These are phyloP conservation scores for Stichopus chloronotus DNA, from an alignment of 35 echinoderm and acorn worm genomes.

Conservation along the genomic window DNA sequence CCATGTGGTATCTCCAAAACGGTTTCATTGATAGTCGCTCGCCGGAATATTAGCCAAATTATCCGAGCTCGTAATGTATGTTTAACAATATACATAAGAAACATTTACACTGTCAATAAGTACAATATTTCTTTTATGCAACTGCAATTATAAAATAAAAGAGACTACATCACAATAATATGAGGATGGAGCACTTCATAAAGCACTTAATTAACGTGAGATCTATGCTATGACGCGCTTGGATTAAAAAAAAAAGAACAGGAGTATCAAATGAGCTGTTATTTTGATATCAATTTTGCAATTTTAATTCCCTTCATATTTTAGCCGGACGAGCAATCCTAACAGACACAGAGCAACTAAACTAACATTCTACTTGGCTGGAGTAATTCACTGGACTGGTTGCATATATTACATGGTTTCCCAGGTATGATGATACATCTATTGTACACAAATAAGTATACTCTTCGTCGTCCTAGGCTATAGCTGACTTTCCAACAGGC, in stretches of 20 bases:
- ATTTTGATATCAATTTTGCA: background rate
- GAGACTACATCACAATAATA: too few species aligned
- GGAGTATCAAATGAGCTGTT: background rate
- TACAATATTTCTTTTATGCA: too few species aligned
- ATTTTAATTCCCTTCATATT: background rate
- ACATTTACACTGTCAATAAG: too few species aligned
- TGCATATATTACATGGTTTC: slow-evolving; percentile 97
- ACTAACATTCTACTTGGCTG: slow-evolving; percentile 79
- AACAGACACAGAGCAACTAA: slow-evolving; percentile 90
- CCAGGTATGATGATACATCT: slow-evolving; percentile 53
- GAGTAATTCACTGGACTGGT: slow-evolving; percentile 93
- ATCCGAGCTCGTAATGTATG: too few species aligned
- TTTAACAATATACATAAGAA: too few species aligned
- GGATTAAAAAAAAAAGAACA: slow-evolving; percentile 18
- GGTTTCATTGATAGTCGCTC: too few species aligned
- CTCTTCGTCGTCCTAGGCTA: too few species aligned
- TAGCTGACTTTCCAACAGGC: too few species aligned
- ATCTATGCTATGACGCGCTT: background rate
- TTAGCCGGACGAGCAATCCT: slow-evolving; percentile 90
- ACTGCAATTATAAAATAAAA: too few species aligned
- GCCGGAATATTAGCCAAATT: too few species aligned
- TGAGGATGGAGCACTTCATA: background rate
- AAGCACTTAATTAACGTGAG: background rate
- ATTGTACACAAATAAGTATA: too few species aligned
- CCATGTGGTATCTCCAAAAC: too few species aligned